A percentile compares a stretch with the other conserved stretches of the same genome.
phyloP scores from a whole-genome alignment of 2,888 invertebrate genomes.

The Graphium colonna region DNA sequence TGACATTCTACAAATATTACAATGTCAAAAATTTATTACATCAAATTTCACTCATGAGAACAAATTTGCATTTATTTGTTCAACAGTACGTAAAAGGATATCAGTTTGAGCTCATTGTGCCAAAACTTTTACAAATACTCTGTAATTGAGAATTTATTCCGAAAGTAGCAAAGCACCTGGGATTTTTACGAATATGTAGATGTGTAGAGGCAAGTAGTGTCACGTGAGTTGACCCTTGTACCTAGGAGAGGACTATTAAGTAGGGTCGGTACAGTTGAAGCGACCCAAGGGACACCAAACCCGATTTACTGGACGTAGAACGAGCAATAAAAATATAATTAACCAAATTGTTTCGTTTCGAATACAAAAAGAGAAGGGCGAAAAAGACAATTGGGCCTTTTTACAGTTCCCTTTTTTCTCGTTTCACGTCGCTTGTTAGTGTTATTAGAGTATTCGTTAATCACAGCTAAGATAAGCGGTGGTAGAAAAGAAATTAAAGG shows the following conservation, averaged over 20 bases:
- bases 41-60: no score
- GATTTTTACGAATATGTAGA: conserved; percentile 50
- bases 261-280: conserved; percentile 66
- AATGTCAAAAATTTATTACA: no score
- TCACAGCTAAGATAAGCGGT: not conserved
- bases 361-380: conserved; percentile 54
- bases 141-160: conserved; percentile 41
- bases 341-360: conserved; percentile 57
- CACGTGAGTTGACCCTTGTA: conserved; percentile 39
- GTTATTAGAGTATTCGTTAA: conserved; percentile 38
- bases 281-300: conserved; percentile 61
- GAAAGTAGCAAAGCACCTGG: conserved; percentile 58
- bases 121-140: not conserved
- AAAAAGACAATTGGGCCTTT: conserved; percentile 51
- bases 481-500: not conserved
- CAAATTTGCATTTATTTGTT: no score
- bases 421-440: conserved; percentile 49
- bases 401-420: conserved; percentile 42
- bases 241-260: conserved; percentile 66
- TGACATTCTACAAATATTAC: no score
- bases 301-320: conserved; percentile 73
- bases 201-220: conserved; percentile 53
- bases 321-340: conserved; percentile 76
- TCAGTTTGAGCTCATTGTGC: not conserved
- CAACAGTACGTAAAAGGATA: not conserved